Evolutionary conservation across 2,113 vertebrate species (phyloP), one percentile per base, ranked within the genome.

Genomic region (Periophthalmus modestus): DNA sequence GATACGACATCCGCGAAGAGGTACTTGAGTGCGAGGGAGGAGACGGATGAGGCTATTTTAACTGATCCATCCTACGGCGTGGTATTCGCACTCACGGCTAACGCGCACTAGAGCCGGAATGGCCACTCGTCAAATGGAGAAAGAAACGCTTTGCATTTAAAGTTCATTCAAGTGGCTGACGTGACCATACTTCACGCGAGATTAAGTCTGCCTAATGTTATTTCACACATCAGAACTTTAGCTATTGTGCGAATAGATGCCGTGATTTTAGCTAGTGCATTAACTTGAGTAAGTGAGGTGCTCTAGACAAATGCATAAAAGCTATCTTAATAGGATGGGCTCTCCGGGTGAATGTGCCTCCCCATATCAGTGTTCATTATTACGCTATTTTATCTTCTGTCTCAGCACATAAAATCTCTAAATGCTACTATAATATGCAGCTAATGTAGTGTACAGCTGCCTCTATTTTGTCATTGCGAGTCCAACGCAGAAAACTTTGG

Each of bases 1-100:
- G 81, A 88, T 90, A 86, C 80, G 63, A 78, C 75, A 81, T 48
- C 79, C 70, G 74, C 71, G 80, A 74, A 84, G 84, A 76, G 82
- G 58, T 66, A 68, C 72, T 90, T 75, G 62, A 74, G 68, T 63
- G 66, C 68, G 67, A 82, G 81, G 74, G 79, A 48, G 68, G 57
- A 84, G 77, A 76, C 39, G 4, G 78, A 80, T 82, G 75, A 6
- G 62, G 48, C 52, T 68, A 77, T 73, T 74, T 48, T 19, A 72
- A 71, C 81, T 61, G 50, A 7, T 72, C 68, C 52, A 14, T 78
- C 78, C 74, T 19, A 61, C 36, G 11, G 77, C 69, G 75, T 58
- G 72, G 66, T 75, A 72, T 72, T 87, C 74, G 78, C 36, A 69
- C 66, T 68, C 73, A 74, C 66, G 70, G 75, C 73, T 74, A 72